Evolutionary conservation across 2,797 vertebrate species (phyloP), one percentile per base, ranked within the genome.

Genomic region (Lindbergichthys nudifrons): DNA sequence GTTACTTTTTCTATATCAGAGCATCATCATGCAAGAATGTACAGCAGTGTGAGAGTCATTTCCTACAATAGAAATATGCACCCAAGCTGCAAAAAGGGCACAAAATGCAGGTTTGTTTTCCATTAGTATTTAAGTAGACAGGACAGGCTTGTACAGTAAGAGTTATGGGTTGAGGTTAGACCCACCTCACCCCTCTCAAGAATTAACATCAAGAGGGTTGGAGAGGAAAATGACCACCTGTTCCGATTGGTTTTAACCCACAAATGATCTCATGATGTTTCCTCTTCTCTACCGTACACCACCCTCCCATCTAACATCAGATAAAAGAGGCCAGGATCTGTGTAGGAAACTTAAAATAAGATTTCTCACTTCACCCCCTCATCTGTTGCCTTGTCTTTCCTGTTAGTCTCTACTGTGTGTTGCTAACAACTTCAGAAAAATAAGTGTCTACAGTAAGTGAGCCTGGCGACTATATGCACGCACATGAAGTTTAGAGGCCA

Each of bases 11-110:
- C 36, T 50, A 9, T 16, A 21, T 19, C 39, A 51, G 13, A 19
- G 9, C 21, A 26, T 61, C 23, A 3, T n/a, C 7, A 11, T 30
- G 4, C 48, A 58, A 26, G 52, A 39, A 0, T 54, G 32, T 18
- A 46, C 14, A 82, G 69, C 76, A 72, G 61, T 63, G 46, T 57
- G 36, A 53, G 23, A 2, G 16, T 59, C 65, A 70, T 81, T 73
- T 61, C 54, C 14, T 26, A 13, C 23, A 8, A 15, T 65, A 72
- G 51, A 61, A 60, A 57, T 56, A 65, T 16, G 58, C 46, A 60
- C 48, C 30, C 47, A 21, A 36, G 43, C 56, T 57, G 9, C 21
- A 45, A 36, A 36, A 64, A 47, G 10, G 11, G 5, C 26, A 21
- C 26, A 66, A 47, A 70, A 47, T 65, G 61, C 51, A 52, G 65